Base-by-base conservation (phyloP, 2,797 vertebrate species). In the Rhinella marina region DNA sequence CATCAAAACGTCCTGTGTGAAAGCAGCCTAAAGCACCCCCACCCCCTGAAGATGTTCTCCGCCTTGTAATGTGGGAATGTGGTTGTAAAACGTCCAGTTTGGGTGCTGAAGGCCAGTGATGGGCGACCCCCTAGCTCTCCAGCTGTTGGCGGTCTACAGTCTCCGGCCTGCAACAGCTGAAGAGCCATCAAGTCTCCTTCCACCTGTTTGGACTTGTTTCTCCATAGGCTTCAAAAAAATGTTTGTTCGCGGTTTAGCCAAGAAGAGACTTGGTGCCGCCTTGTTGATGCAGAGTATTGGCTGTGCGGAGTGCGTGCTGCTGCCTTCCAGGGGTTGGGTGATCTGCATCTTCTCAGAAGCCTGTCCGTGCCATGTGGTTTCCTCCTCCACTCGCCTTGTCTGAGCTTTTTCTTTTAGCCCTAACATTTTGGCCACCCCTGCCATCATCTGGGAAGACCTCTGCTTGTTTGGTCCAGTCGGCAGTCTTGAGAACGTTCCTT, bases 171-270 rank as follows among this genome's bases (percentile, higher is more conserved):
- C 70, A 73, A 73, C 70, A 73, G 70, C 70, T 73, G 70, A 73
- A 76, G 48, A 50, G 7, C 48, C 48, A 73, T 23, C 32, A 13
- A n/a, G 41, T 23, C 52, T 23, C 21, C 73, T 3, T 23, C 73
- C 75, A 77, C 82, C 75, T 73, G 82, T 84, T 52, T 17, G 17
- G n/a, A 68, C 87, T 29, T 72, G 75, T 80, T 48, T 21, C 62
- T 27, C 13, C 54, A 9, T 19, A 48, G 13, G 7, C 21, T 41
- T 21, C 9, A 62, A 19, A 52, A 52, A 52, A 50, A 41, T 72
- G 57, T 57, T 32, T 52, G 52, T 52, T 50, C 19, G 25, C 27
- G 0, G 25, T 25, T 81, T 6, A 29, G 32, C 59, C 1, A 16
- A 66, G 61, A 48, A 32, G 57, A 62, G 61, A 41, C 14, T n/a